A percentile compares a stretch with the other conserved stretches of the same genome.
Conservation (phyloP, 2,113 vertebrate species). For the Microtus ochrogaster region DNA sequence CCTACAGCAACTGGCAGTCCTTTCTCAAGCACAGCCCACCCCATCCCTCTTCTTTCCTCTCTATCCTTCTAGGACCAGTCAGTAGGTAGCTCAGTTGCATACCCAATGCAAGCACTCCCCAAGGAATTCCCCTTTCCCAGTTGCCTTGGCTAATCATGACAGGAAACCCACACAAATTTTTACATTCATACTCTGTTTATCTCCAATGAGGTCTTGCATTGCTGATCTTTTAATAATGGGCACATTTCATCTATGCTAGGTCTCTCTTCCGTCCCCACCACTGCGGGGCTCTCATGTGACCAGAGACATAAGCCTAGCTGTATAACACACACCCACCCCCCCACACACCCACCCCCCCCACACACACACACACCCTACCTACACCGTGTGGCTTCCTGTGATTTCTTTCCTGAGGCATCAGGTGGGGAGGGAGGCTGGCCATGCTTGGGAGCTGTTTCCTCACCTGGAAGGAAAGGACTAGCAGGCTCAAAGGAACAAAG, state of each 20-base stretch:
- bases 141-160: background rate
- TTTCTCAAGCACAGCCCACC: background rate
- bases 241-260: background rate
- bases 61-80: too few relatives aligned
- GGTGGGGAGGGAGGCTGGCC: background rate
- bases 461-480: background rate
- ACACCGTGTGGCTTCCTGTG: too few relatives aligned
- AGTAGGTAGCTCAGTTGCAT: background rate
- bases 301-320: background rate
- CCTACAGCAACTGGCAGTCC: accelerated
- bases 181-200: background rate
- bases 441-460: background rate
- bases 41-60: background rate
- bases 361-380: background rate
- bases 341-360: background rate
- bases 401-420: background rate
- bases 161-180: conserved; percentile 11
- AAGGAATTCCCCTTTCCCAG: background rate
- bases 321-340: too few relatives aligned
- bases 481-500: background rate
- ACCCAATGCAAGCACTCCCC: too few relatives aligned
- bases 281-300: background rate
- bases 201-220: background rate
- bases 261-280: background rate
- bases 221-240: background rate